Conservation (phyloP, 2,888 invertebrate species). For the Cataglyphis rosenhaueri region DNA sequence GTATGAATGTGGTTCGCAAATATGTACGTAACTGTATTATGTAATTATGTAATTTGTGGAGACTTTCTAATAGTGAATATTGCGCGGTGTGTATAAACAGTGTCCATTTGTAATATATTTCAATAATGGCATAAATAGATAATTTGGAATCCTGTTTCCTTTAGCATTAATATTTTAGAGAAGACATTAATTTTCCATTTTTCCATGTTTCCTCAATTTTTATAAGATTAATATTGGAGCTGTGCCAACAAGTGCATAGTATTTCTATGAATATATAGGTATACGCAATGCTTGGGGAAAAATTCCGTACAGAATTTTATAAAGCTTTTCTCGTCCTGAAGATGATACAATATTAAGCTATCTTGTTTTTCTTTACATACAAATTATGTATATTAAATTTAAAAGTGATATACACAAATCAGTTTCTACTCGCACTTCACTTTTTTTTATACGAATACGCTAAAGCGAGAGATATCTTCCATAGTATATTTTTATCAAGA, state of each 20-base stretch:
- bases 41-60: conserved; percentile 15
- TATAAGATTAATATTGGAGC: conserved; percentile 43
- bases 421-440: neutral
- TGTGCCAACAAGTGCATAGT: conserved; percentile 38
- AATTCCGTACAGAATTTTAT: conserved; percentile 3
- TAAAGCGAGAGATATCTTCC: neutral
- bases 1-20: neutral
- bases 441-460: neutral
- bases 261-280: conserved; percentile 39
- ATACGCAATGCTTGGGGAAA: conserved; percentile 9
- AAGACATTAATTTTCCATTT: conserved; percentile 40
- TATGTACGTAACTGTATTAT: neutral
- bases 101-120: neutral
- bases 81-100: neutral
- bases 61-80: conserved; percentile 9
- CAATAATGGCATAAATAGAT: neutral
- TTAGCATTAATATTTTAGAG: neutral
- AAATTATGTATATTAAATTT: conserved; percentile 8
- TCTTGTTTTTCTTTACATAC: neutral
- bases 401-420: neutral
- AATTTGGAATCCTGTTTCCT: neutral
- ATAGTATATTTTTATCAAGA: neutral
- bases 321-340: neutral
- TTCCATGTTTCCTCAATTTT: conserved; percentile 31
- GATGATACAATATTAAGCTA: neutral